Conservation (phyloP, 2,797 vertebrate species). For the Gambelia wislizenii region DNA sequence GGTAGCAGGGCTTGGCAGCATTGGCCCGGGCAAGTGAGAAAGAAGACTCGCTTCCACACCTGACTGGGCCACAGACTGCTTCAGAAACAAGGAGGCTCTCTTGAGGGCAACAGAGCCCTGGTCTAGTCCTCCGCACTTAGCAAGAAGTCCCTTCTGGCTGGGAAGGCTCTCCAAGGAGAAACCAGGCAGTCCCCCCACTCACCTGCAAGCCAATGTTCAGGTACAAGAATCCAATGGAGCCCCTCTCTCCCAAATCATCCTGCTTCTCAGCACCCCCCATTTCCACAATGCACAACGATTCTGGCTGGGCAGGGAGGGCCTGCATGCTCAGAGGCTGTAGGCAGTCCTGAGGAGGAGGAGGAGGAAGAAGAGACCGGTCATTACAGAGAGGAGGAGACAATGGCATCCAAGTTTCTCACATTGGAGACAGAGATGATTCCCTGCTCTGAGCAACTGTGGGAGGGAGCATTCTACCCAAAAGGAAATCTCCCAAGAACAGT, state of each 20-base stretch:
- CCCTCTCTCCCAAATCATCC: slow-evolving; percentile 96
- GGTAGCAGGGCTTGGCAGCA: not conserved
- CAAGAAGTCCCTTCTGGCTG: accelerated
- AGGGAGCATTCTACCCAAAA: not conserved
- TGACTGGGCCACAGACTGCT: too few relatives aligned
- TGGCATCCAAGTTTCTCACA: not conserved
- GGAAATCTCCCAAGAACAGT: not conserved
- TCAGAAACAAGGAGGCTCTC: not conserved
- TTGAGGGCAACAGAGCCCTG: not conserved
- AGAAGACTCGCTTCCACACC: too few relatives aligned
- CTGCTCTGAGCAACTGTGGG: too few relatives aligned
- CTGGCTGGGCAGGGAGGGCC: slow-evolving; percentile 95
- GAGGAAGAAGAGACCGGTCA: not conserved
- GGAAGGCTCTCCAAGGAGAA: accelerated
- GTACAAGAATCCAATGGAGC: slow-evolving; percentile 95
- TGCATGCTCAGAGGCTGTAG: slow-evolving; percentile 98
- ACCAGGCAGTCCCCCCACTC: slow-evolving; percentile 24
- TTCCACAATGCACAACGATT: slow-evolving; percentile 97
- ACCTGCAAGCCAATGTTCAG: slow-evolving; percentile 99
- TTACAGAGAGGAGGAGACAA: not conserved
- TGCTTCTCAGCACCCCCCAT: slow-evolving; percentile 98
- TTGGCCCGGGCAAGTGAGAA: too few relatives aligned
- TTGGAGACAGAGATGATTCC: not conserved
- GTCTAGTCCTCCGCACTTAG: accelerated
- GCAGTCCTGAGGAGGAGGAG: slow-evolving; percentile 87